A percentile compares a stretch with the other conserved stretches of the same genome.
Conservation (phyloP, 2,797 vertebrate species). For the Erithacus rubecula region DNA sequence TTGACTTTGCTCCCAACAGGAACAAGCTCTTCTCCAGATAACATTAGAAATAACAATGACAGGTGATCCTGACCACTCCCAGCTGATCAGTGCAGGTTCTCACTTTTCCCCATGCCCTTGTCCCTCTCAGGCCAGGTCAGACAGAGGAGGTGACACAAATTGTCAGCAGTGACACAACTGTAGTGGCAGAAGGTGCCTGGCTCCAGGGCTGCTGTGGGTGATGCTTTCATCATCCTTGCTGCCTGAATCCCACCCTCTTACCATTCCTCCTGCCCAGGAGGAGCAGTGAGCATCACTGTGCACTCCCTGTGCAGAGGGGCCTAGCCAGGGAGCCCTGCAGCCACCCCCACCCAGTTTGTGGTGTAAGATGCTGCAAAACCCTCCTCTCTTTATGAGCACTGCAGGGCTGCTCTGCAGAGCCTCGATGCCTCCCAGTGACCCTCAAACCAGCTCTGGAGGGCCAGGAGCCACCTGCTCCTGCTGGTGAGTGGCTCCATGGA, state of each 20-base stretch:
- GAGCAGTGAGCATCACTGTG: too few species aligned
- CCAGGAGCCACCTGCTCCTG: not conserved
- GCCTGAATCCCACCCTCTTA: accelerated
- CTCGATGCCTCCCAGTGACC: not conserved
- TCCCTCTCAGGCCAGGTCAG: not conserved
- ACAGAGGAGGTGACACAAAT: not conserved
- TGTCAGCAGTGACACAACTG: not conserved
- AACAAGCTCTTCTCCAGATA: not conserved
- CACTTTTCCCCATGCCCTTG: too few species aligned
- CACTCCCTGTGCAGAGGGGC: not conserved
- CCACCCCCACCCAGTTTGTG: not conserved
- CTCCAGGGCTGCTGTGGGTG: not conserved
- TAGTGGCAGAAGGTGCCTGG: not conserved
- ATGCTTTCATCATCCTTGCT: not conserved
- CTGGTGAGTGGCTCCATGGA: not conserved
- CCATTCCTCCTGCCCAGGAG: not conserved
- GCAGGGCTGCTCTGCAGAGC: not conserved
- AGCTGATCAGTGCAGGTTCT: not conserved
- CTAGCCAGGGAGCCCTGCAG: not conserved
- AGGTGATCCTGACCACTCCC: not conserved
- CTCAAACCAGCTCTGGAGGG: accelerated
- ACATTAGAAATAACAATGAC: not conserved
- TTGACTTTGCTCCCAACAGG: not conserved
- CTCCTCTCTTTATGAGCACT: not conserved
- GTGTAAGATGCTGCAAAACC: not conserved